These are phyloP conservation scores for Clarias platycephalus DNA, from an alignment of 2,797 vertebrate species.

Conservation along the genomic window DNA sequence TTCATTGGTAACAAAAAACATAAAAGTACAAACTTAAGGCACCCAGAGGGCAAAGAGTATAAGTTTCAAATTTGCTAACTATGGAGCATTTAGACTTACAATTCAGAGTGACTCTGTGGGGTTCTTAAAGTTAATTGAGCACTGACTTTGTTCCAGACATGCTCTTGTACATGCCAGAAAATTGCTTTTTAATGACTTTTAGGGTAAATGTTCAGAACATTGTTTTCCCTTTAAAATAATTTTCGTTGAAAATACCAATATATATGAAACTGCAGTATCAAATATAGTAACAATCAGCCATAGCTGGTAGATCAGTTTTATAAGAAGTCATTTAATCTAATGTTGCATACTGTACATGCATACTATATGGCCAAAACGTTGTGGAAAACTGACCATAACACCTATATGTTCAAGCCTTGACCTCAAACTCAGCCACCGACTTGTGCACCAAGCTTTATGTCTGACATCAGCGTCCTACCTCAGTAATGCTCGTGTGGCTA, in stretches of 20 bases:
- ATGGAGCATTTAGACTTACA: not conserved
- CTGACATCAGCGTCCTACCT: not conserved
- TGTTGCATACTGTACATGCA: not conserved
- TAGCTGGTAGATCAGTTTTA: not conserved
- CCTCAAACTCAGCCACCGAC: not conserved
- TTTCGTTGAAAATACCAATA: not conserved
- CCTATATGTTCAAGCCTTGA: not conserved
- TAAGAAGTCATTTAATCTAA: not conserved
- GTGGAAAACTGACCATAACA: not conserved
- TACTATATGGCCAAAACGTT: not conserved
- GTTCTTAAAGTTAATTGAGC: constrained; percentile 19
- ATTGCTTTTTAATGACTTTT: constrained; percentile 29
- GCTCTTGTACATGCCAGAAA: constrained; percentile 8
- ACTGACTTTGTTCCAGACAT: constrained; percentile 26
- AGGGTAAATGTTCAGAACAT: constrained; percentile 1
- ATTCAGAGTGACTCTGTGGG: not conserved
- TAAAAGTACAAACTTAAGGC: not conserved
- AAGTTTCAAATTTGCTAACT: not conserved
- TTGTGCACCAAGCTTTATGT: not conserved
- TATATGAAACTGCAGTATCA: not conserved
- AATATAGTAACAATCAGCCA: constrained; percentile 15
- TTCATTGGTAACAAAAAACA: not conserved
- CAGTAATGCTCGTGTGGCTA: not conserved
- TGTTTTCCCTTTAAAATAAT: constrained; percentile 4
- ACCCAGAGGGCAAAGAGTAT: not conserved